Percentiles rank a stretch among this genome's conserved stretches.
Conservation (phyloP, 2,797 vertebrate species). For the Poeciliopsis paucimaculata region DNA sequence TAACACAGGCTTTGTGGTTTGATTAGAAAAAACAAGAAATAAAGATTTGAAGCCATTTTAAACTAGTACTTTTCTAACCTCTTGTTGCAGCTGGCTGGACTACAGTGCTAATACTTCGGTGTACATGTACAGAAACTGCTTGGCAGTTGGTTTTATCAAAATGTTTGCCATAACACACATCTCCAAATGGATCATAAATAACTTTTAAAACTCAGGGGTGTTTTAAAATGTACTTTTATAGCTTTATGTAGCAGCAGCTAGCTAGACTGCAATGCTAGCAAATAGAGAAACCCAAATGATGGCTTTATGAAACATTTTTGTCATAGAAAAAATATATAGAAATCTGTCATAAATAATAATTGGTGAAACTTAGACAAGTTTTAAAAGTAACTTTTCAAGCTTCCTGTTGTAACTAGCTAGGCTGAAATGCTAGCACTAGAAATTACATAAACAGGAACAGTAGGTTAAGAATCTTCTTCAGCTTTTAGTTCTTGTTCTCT, state of each 20-base stretch:
- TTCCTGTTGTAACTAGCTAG: not conserved
- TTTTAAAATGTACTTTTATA: not conserved
- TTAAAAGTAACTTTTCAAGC: not conserved
- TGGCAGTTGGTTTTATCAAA: not conserved
- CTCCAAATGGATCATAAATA: not conserved
- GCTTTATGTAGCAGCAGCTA: not conserved
- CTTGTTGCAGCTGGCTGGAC: not conserved
- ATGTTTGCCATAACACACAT: not conserved
- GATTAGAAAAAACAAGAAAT: not conserved
- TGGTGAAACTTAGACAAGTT: not conserved
- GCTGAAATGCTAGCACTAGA: not conserved
- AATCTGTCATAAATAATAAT: not conserved
- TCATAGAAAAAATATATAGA: not conserved
- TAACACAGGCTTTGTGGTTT: not conserved
- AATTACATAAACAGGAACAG: not conserved
- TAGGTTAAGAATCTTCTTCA: not conserved
- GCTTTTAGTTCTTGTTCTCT: not conserved
- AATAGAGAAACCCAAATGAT: not conserved
- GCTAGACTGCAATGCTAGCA: not conserved
- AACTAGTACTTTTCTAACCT: not conserved
- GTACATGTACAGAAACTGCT: not conserved
- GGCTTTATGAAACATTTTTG: not conserved
- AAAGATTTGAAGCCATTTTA: not conserved
- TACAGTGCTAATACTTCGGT: not conserved
- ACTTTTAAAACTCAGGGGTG: not conserved